Percentiles rank a stretch among this genome's conserved stretches.
phyloP scores from a whole-genome alignment of 2,797 vertebrate species.

The Adelosebastes latens region DNA sequence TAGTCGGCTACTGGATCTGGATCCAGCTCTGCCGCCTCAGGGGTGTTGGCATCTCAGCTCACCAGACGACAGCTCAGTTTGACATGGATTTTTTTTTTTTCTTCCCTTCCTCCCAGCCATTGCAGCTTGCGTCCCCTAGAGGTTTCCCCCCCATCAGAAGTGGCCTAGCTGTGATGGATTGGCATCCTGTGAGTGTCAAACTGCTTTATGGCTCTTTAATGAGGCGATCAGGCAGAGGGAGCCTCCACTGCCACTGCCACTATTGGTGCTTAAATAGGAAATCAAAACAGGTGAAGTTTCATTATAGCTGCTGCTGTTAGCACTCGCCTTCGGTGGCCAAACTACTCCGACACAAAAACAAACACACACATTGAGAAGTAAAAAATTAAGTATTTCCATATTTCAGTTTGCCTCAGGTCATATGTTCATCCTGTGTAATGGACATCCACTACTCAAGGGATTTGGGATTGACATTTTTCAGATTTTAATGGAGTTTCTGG shows the following conservation, averaged over 20 bases:
- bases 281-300: slow-evolving; percentile 75
- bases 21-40: slow-evolving; percentile 74
- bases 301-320: slow-evolving; percentile 51
- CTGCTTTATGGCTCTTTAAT: slow-evolving; percentile 84
- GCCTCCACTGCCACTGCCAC: slow-evolving; percentile 39
- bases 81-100: slow-evolving; percentile 57
- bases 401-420: neutral
- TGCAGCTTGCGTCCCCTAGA: slow-evolving; percentile 69
- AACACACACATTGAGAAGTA: slow-evolving; percentile 7
- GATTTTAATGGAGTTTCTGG: neutral
- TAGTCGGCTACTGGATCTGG: slow-evolving; percentile 77
- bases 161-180: slow-evolving; percentile 82
- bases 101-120: slow-evolving; percentile 41
- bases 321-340: neutral
- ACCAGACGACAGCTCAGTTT: slow-evolving; percentile 80
- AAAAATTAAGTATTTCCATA: slow-evolving; percentile 26
- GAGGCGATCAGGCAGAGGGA: slow-evolving; percentile 73
- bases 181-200: slow-evolving; percentile 83
- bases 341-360: slow-evolving; percentile 15
- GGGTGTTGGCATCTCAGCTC: slow-evolving; percentile 78
- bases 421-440: slow-evolving; percentile 21
- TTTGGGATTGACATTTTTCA: neutral
- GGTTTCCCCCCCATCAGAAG: slow-evolving; percentile 69
- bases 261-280: slow-evolving; percentile 62
- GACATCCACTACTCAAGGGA: neutral